phyloP scores from a whole-genome alignment of 2,797 vertebrate genomes.

The Coluber constrictor region DNA sequence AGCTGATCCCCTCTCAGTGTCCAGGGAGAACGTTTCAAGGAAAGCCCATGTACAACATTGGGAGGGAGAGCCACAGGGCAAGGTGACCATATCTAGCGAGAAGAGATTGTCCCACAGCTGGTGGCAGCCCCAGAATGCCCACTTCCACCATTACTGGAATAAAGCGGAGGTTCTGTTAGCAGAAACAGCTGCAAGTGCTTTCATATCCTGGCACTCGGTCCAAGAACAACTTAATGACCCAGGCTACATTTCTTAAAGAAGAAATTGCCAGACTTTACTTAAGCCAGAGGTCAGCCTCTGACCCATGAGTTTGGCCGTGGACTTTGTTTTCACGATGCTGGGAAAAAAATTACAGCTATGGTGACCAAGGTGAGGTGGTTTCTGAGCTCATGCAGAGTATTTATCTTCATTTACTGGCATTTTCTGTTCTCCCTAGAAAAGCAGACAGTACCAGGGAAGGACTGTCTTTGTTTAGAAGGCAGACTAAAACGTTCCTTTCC shows the following conservation, averaged over 20 bases:
- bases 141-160: neutral
- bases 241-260: neutral
- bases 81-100: neutral
- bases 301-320: neutral
- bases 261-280: neutral
- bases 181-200: neutral
- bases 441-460: neutral
- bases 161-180: neutral
- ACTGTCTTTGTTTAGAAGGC: neutral
- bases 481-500: neutral
- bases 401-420: neutral
- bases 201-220: neutral
- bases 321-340: neutral
- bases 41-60: conserved; percentile 31
- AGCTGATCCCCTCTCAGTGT: conserved; percentile 55
- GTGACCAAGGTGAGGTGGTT: neutral
- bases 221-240: neutral
- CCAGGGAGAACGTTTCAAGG: conserved; percentile 60
- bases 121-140: neutral
- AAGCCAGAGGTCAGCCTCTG: neutral
- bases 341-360: neutral
- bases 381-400: neutral
- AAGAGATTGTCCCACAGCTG: neutral
- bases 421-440: neutral
- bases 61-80: neutral